A percentile compares a stretch with the other conserved stretches of the same genome.
phyloP scores from a whole-genome alignment of 2,888 invertebrate species.

The Saturnia japonica region DNA sequence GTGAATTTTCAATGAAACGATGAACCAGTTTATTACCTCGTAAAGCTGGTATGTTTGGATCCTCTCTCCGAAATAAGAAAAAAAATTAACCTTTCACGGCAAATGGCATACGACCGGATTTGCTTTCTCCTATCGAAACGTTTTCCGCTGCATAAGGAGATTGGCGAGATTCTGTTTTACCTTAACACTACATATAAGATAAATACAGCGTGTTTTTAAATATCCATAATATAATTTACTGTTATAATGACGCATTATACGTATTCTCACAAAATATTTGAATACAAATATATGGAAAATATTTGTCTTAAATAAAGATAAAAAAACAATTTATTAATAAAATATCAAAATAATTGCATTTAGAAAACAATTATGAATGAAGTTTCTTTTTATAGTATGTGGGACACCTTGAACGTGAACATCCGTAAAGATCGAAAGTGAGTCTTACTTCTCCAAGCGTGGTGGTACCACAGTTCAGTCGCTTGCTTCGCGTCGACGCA shows the following conservation, averaged over 20 bases:
- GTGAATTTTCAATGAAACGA: slow-evolving; percentile 73
- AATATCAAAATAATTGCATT: not conserved
- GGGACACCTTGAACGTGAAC: slow-evolving; percentile 43
- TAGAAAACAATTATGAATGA: not conserved
- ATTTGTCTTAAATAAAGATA: no score
- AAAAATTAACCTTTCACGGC: slow-evolving; percentile 72
- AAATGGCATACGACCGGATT: slow-evolving; percentile 59
- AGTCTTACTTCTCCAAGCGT: slow-evolving; percentile 56
- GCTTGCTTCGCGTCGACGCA: slow-evolving; percentile 38
- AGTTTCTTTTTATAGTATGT: slow-evolving; percentile 25
- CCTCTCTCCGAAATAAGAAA: slow-evolving; percentile 74
- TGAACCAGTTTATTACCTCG: slow-evolving; percentile 51
- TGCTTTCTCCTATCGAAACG: slow-evolving; percentile 73
- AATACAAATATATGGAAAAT: no score
- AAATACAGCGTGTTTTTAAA: not conserved
- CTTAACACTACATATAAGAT: slow-evolving; percentile 6
- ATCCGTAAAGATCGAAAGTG: slow-evolving; percentile 71
- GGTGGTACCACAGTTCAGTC: slow-evolving; percentile 55
- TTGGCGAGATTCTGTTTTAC: slow-evolving; percentile 39
- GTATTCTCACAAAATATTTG: not conserved
- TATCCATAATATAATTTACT: not conserved
- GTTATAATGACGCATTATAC: not conserved
- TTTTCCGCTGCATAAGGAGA: slow-evolving; percentile 47
- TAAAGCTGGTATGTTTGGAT: slow-evolving; percentile 58
- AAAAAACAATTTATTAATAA: not conserved